phyloP scores from a whole-genome alignment of 2,888 invertebrate genomes.

The Neoaliturus tenellus region DNA sequence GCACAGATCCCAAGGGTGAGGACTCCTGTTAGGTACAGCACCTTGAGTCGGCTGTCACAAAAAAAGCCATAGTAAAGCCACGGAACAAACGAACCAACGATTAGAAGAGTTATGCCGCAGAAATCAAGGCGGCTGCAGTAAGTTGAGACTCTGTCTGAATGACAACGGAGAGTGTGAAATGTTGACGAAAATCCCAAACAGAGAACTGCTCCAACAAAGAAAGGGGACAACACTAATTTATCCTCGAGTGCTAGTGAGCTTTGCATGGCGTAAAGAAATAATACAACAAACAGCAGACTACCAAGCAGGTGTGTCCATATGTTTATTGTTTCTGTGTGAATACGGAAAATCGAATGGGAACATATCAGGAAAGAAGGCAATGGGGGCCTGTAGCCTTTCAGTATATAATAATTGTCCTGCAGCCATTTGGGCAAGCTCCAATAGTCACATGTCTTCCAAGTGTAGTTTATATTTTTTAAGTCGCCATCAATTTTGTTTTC shows the following conservation, averaged over 20 bases:
- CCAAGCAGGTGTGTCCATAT: constrained; percentile 98
- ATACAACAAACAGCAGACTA: constrained; percentile 89
- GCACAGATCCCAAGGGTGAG: constrained; percentile 94
- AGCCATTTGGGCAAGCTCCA: constrained; percentile 95
- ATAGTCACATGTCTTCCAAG: constrained; percentile 96
- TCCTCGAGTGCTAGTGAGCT: constrained; percentile 93
- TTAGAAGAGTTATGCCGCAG: constrained; percentile 98
- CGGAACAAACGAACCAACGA: constrained; percentile 99
- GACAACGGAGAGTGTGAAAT: constrained; percentile 98
- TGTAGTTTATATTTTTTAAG: background rate
- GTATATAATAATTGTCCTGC: constrained; percentile 97
- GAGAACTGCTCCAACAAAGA: constrained; percentile 96
- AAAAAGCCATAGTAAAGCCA: constrained; percentile 99
- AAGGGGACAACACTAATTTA: constrained; percentile 95
- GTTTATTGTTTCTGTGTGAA: constrained; percentile 99
- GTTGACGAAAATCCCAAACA: constrained; percentile 97
- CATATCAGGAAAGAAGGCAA: constrained; percentile 96
- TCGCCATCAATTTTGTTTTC: background rate
- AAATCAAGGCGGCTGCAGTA: constrained; percentile 98
- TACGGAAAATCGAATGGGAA: constrained; percentile 97
- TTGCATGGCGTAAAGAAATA: constrained; percentile 89
- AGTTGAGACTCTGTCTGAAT: constrained; percentile 96
- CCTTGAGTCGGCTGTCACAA: constrained; percentile 95
- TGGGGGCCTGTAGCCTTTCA: constrained; percentile 96
- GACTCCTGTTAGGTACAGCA: constrained; percentile 94